These are phyloP conservation scores for Stegostoma tigrinum DNA, from an alignment of 2,113 vertebrate species.

Conservation along the genomic window DNA sequence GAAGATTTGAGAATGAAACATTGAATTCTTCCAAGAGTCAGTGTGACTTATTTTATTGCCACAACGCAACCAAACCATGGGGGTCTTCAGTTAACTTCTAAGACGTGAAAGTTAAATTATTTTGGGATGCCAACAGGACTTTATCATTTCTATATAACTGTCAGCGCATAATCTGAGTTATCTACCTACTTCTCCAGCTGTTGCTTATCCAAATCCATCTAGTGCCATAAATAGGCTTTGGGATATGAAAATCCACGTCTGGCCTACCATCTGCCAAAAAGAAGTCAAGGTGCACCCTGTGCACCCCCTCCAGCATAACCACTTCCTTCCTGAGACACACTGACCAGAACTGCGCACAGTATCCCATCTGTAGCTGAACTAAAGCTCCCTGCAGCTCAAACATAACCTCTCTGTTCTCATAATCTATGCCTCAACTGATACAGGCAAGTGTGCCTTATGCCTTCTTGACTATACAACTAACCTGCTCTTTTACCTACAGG, in stretches of 20 bases:
- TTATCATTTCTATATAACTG: background rate
- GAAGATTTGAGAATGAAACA: background rate
- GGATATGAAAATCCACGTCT: background rate
- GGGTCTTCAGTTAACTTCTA: background rate
- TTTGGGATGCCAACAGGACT: background rate
- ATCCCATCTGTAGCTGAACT: too few relatives aligned
- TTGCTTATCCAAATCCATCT: background rate
- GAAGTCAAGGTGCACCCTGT: background rate
- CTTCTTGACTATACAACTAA: too few relatives aligned
- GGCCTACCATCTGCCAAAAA: background rate
- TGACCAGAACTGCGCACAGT: too few relatives aligned
- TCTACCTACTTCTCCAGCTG: background rate
- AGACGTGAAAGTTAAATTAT: background rate
- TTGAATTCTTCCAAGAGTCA: background rate
- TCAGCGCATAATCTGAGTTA: background rate
- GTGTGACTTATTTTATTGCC: background rate
- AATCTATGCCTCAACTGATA: too few relatives aligned
- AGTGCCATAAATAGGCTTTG: background rate
- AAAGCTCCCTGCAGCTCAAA: too few relatives aligned
- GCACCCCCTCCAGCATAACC: too few relatives aligned
- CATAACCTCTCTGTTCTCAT: too few relatives aligned
- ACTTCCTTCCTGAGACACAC: too few relatives aligned
- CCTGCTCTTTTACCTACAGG: too few relatives aligned
- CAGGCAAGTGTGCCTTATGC: too few relatives aligned
- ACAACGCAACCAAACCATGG: background rate